Conservation (phyloP, 2,797 vertebrate genomes). For the Balearica regulorum region DNA sequence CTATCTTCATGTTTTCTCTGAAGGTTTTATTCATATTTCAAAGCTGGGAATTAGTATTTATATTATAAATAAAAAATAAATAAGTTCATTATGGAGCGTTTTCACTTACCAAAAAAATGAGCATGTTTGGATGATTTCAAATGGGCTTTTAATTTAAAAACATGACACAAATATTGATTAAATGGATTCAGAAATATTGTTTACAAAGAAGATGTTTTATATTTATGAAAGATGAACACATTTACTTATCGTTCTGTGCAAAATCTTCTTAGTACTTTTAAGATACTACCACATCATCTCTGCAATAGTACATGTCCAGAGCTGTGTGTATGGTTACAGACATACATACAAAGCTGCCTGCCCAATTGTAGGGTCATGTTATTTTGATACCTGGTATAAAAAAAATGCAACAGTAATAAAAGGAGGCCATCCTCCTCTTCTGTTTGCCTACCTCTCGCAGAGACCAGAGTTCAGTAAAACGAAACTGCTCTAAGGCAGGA, state of each 20-base stretch:
- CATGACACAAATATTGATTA: neutral
- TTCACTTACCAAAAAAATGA: neutral
- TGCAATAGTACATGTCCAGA: neutral
- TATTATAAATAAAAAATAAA: no score
- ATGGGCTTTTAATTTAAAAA: neutral
- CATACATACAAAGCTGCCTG: neutral
- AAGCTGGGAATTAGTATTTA: neutral
- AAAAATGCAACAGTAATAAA: neutral
- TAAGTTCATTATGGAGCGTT: neutral
- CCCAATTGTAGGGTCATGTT: neutral
- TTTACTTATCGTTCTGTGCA: neutral
- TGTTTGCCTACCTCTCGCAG: neutral
- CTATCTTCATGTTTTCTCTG: neutral
- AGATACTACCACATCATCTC: neutral
- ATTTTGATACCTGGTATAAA: neutral
- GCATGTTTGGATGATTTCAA: neutral
- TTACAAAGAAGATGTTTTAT: neutral
- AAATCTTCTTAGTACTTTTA: neutral
- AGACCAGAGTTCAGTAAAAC: neutral
- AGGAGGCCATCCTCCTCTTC: neutral
- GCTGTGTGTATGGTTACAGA: neutral
- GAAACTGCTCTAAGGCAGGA: neutral
- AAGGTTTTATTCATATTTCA: neutral
- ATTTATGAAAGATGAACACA: neutral
- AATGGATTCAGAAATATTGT: neutral